Base-by-base conservation (phyloP, 2,113 vertebrate species). In the Ceyx margarethae region DNA sequence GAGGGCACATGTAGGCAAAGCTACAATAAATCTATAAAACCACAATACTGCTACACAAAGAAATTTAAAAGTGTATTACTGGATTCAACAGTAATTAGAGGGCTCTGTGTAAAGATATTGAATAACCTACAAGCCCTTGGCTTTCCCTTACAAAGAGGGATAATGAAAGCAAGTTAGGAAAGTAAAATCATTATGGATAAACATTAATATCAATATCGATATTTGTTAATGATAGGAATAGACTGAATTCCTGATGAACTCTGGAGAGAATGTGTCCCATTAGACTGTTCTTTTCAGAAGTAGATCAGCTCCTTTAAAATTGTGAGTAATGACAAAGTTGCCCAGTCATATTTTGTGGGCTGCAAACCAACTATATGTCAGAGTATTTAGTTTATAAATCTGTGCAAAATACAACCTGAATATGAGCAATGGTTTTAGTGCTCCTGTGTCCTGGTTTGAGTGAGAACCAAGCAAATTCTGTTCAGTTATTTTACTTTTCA, bases 11-110 rank as follows among this genome's bases (percentile, higher is more conserved):
- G 40, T 72, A 91, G 53, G 57, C 60, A 87, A 91, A 76, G 65
- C 25, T 84, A 81, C 62, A 80, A 51, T 89, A 80, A 89, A 84
- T 88, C 73, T 83, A 61, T 90, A 92, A 81, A 94, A 87, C 51
- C 72, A 87, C 54, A 83, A 73, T 85, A 51, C 46, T 91, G 37
- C 37, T 87, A 73, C 42, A 85, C 29, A 95, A 91, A 95, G 78
- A 87, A 92, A 95, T 69, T 81, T 8, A 81, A 67, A 94, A 71
- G 22, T 54, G 31, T 64, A 53, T 93, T 88, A 35, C 78, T 57
- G 43, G 29, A 60, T 81, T 84, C 66, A 61, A 43, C n/a, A 79
- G 51, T 86, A 86, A 90, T 64, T 91, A 78, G 33, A 79, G 31
- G 62, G 31, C 43, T 87, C 42, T 78, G 16, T 54, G 48, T 45